Base-by-base conservation (phyloP, 1,140 invertebrate species). In the Drosophila auraria region DNA sequence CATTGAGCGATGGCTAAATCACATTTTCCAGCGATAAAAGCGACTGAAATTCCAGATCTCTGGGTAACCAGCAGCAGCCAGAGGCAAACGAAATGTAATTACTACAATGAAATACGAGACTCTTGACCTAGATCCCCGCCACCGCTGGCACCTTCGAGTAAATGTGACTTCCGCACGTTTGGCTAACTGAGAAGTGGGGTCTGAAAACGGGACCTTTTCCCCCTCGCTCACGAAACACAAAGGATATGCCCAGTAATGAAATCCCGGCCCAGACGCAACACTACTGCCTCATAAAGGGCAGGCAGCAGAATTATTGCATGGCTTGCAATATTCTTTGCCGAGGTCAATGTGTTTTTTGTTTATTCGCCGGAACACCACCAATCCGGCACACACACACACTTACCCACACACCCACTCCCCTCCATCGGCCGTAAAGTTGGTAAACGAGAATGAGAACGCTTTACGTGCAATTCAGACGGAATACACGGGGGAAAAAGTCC, bases 141-240 rank as follows among this genome's bases (percentile, higher is more conserved):
- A 44, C 36, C 20, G 9, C 33, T 72, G 57, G 59, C 38, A 72
- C 54, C 66, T 73, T 72, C 4, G n/a, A 44, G 64, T 30, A 78
- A 58, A 71, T 90, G 83, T 72, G 87, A 89, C 86, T 89, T 89
- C 82, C 78, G 83, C 69, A 83, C 80, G 83, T 76, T 87, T 79
- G 69, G 47, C 44, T 54, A 68, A 69, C 66, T 33, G 44, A 63
- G 60, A 33, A 2, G 11, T 9, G 33, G 36, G 44, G 23, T 47
- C 58, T 64, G 59, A 70, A 77, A 83, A 57, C 36, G 40, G 68
- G 83, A 40, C 54, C 72, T 50, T 36, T 40, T 49, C 53, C 38
- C 50, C 58, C 74, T 78, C 54, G 69, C 47, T 42, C 14, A 15
- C 38, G 8, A 25, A 25, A 40, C 36, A 57, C 27, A 33, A 62